These are phyloP conservation scores for Trichogramma dendrolimi DNA, from an alignment of 2,888 invertebrate species.

Conservation along the genomic window DNA sequence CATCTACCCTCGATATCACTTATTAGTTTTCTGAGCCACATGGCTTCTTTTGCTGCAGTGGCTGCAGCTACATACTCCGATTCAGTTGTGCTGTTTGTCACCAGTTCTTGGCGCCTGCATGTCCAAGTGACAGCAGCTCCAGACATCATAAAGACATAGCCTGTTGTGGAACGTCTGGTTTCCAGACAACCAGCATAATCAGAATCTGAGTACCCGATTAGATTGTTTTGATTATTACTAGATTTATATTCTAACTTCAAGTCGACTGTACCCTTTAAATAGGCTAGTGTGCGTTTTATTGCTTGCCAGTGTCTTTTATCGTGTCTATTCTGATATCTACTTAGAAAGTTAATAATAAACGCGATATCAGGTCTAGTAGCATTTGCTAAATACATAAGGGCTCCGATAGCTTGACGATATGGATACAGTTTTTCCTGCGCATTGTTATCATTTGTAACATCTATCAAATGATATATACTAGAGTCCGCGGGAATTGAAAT, in stretches of 20 bases:
- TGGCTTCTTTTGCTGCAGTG: too few species aligned
- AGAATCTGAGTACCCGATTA: not conserved
- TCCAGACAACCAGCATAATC: not conserved
- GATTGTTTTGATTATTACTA: too few species aligned
- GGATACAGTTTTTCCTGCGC: too few species aligned
- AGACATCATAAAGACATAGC: too few species aligned
- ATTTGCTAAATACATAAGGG: constrained; percentile 20
- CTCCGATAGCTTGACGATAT: constrained; percentile 14
- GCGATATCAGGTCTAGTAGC: constrained; percentile 22
- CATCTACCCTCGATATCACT: too few species aligned
- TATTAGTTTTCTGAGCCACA: too few species aligned
- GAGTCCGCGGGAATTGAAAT: constrained; percentile 10
- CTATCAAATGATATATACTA: constrained; percentile 11
- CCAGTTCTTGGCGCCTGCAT: too few species aligned
- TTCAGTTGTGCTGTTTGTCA: too few species aligned
- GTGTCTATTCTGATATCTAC: constrained; percentile 14
- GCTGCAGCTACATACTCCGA: too few species aligned
- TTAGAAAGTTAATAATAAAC: constrained; percentile 10
- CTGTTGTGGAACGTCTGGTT: too few species aligned
- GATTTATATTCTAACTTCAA: not conserved
- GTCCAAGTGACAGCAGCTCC: too few species aligned
- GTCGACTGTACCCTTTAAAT: constrained; percentile 14
- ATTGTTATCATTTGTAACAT: not conserved
- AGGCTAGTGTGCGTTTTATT: constrained; percentile 14
- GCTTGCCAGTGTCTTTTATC: constrained; percentile 16